Evolutionary conservation across 37 sponge, comb jelly and placozoan genomes (phyloP), one percentile per base, ranked within the genome.

Genomic region (Cliona cf. orientalis): DNA sequence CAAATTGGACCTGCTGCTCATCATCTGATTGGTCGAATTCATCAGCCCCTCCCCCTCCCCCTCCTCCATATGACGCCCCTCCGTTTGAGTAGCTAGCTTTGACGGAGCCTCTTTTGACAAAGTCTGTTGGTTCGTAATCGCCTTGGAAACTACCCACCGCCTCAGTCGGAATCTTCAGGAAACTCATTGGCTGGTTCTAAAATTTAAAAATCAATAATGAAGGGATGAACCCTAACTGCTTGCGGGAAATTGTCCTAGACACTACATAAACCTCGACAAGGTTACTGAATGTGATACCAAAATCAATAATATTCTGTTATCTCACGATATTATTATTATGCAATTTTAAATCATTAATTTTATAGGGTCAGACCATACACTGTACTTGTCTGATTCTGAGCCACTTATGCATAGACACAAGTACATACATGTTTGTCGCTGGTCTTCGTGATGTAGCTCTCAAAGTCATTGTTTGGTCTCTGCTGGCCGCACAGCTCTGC

Each of bases 361-460:
- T n/a, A n/a, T n/a, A n/a, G n/a, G n/a, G n/a, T n/a, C n/a, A n/a
- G n/a, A n/a, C n/a, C n/a, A n/a, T n/a, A n/a, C 62, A 23, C n/a
- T 29, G n/a, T 5, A 5, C 6, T 3, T 5, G 39, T 67, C 9
- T 9, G 11, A 67, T 31, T 14, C 32, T 62, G 23, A 62, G 11
- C 29, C 7, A 7, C 23, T 25, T 26, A 62, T 25, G 25, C 63
- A 62, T 17, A 62, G 26, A 17, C 23, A 26, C 63, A 67, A 37
- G 45, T 26, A 28, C 92, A 0, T 32, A 94, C 94, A 35, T 90
- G 70, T 86, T 86, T 94, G 80, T 94, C 91, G 19, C 39, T 63
- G 46, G 53, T 60, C 36, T 57, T 49, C 1, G 38, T 42, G 43
- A 94, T 90, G 79, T 69, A 90, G 22, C 86, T 84, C 5, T 55